Percentiles rank a stretch among this genome's conserved stretches.
These are phyloP conservation scores for Diplodus sargus DNA, from an alignment of 2,797 vertebrate species.

Conservation along the genomic window DNA sequence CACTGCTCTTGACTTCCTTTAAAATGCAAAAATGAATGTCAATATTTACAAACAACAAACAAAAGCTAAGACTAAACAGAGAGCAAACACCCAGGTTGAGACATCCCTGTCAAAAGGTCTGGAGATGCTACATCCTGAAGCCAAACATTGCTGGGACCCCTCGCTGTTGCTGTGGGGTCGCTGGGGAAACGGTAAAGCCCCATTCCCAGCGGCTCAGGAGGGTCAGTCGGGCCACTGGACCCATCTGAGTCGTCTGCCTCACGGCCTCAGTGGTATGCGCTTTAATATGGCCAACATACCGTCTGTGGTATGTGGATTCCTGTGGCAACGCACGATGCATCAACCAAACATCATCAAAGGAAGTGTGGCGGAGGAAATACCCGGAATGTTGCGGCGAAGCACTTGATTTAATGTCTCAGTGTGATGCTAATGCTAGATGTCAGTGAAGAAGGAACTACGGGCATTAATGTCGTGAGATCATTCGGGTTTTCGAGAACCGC, in stretches of 20 bases:
- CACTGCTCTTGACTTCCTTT: background rate
- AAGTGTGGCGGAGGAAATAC: constrained; percentile 59
- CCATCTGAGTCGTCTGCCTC: constrained; percentile 66
- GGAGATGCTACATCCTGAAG: constrained; percentile 73
- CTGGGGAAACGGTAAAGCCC: constrained; percentile 77
- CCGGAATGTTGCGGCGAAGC: constrained; percentile 44
- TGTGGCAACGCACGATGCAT: constrained; percentile 64
- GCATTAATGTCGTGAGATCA: constrained; percentile 55
- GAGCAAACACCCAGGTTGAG: constrained; percentile 51
- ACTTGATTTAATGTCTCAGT: constrained; percentile 40
- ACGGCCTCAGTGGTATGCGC: constrained; percentile 68
- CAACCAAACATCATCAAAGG: constrained; percentile 51
- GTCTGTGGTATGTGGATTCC: constrained; percentile 70
- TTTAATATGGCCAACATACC: constrained; percentile 72
- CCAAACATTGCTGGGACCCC: constrained; percentile 82
- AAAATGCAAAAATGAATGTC: background rate
- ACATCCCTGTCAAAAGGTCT: constrained; percentile 55
- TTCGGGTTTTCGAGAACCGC: constrained; percentile 62
- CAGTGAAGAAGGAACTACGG: constrained; percentile 29
- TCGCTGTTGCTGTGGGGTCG: constrained; percentile 80
- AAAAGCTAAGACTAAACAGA: constrained; percentile 25
- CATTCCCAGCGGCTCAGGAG: constrained; percentile 71
- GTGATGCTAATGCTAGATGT: constrained; percentile 65
- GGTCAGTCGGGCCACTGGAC: constrained; percentile 76
- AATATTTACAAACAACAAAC: constrained; percentile 40